These are phyloP conservation scores for Pherbina coryleti DNA, from an alignment of 2,888 invertebrate genomes.

Conservation along the genomic window DNA sequence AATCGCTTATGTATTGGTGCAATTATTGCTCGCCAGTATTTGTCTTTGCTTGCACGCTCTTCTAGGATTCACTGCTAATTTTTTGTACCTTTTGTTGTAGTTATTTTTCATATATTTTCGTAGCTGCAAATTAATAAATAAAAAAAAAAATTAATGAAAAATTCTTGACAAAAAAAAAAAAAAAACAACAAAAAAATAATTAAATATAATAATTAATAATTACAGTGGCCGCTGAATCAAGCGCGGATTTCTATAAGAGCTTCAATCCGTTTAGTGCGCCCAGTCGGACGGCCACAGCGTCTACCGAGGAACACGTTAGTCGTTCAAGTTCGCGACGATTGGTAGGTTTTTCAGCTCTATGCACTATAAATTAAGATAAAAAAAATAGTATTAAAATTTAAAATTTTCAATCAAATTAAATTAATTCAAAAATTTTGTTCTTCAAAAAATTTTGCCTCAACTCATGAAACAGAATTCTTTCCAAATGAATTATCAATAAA, in stretches of 20 bases:
- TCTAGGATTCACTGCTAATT: conserved; percentile 1
- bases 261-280: conserved; percentile 79
- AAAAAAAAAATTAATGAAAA: conserved; percentile 17
- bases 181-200: neutral
- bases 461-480: neutral
- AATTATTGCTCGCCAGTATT: neutral
- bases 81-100: conserved; percentile 39
- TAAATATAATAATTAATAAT: conserved; percentile 69
- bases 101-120: neutral
- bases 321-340: conserved; percentile 73
- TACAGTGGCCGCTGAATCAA: conserved; percentile 87
- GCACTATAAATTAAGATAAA: conserved; percentile 14
- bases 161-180: neutral
- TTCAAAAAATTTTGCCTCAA: conserved; percentile 39
- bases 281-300: conserved; percentile 71
- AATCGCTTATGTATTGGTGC: too few relatives aligned
- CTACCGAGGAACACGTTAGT: conserved; percentile 67
- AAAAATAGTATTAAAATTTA: conserved; percentile 23
- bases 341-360: conserved; percentile 73
- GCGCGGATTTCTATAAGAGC: conserved; percentile 88
- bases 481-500: neutral
- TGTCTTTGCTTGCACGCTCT: neutral
- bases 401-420: conserved; percentile 34
- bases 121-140: conserved; percentile 23
- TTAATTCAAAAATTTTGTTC: conserved; percentile 65